phyloP scores from a whole-genome alignment of 2,888 invertebrate species.

The Ochropleura leucogaster region DNA sequence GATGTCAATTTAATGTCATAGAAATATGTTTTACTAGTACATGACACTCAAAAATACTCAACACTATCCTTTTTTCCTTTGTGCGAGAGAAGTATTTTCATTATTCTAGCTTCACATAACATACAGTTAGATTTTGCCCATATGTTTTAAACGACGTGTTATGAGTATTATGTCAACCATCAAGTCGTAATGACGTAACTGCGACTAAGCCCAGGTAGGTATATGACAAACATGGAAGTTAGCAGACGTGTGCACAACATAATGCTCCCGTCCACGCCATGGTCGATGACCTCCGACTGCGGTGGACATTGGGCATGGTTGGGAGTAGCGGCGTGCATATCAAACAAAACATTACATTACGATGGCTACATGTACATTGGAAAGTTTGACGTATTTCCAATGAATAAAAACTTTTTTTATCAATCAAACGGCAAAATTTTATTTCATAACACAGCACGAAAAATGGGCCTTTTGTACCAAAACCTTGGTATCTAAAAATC shows the following conservation, averaged over 20 bases:
- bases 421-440: neutral
- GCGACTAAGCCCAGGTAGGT: conserved; percentile 56
- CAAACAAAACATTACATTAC: conserved; percentile 70
- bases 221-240: conserved; percentile 62
- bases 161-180: conserved; percentile 29
- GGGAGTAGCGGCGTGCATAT: conserved; percentile 80
- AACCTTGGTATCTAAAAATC: neutral
- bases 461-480: too few species aligned
- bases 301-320: conserved; percentile 77
- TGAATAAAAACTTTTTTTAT: conserved; percentile 2
- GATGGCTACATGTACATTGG: conserved; percentile 50
- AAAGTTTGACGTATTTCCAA: conserved; percentile 42
- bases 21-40: neutral
- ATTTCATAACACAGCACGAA: neutral
- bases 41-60: too few species aligned
- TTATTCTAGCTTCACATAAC: neutral
- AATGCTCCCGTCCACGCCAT: conserved; percentile 70
- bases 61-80: neutral
- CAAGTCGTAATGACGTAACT: conserved; percentile 63
- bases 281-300: conserved; percentile 82
- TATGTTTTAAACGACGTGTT: conserved; percentile 11
- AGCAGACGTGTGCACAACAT: conserved; percentile 58
- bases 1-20: too few species aligned
- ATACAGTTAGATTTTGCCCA: conserved; percentile 22
- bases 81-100: neutral